Evolutionary conservation across 1,140 invertebrate genomes (phyloP).

Genomic region (Lethrus apterus): DNA sequence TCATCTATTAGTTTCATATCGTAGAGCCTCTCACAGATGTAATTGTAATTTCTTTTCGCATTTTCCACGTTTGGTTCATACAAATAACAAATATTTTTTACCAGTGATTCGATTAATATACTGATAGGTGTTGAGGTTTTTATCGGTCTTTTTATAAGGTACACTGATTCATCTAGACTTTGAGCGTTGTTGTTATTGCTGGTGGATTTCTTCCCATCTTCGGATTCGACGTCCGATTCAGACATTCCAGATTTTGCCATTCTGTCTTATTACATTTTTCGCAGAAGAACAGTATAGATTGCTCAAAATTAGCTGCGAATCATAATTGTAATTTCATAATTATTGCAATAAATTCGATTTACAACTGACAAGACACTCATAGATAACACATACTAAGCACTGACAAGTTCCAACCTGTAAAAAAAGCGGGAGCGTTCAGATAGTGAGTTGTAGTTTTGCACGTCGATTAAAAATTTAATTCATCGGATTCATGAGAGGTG

Average conservation of each 20-base stretch:
- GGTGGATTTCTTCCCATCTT: neutral
- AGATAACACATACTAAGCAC: no score
- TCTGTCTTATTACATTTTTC: no score
- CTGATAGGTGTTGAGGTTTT: conserved; percentile 46
- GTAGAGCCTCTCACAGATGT: conserved; percentile 55
- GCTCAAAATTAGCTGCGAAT: no score
- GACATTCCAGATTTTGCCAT: conserved; percentile 22
- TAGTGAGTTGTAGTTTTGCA: no score
- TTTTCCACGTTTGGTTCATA: conserved; percentile 50
- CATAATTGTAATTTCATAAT: no score
- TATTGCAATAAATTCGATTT: no score
- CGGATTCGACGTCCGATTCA: conserved; percentile 7
- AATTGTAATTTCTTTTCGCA: conserved; percentile 52
- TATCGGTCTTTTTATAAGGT: conserved; percentile 4
- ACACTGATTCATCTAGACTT: neutral
- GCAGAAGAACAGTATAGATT: no score
- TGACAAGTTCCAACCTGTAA: no score
- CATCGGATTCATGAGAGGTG: no score
- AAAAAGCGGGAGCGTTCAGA: no score
- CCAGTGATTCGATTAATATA: conserved; percentile 55
- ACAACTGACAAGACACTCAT: no score
- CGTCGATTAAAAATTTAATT: no score
- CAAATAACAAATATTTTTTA: conserved; percentile 53
- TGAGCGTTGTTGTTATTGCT: neutral
- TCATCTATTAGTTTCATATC: conserved; percentile 59